Conservation (phyloP, 1,140 invertebrate species). For the Drosophila navojoa region DNA sequence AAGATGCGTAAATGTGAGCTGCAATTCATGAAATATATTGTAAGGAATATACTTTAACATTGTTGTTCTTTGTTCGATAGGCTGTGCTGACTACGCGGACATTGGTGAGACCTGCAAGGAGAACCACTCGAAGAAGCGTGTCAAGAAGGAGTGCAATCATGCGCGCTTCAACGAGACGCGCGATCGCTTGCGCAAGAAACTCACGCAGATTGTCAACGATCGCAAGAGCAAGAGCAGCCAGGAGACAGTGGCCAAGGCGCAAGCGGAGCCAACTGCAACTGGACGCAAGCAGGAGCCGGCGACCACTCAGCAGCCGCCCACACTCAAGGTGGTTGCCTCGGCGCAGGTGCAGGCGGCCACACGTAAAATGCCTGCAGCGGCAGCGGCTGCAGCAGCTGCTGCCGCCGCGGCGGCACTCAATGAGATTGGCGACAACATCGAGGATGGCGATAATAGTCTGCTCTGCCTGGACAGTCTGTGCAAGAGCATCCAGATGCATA, state of each 20-base stretch:
- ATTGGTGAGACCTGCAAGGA: constrained; percentile 79
- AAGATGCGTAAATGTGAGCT: constrained; percentile 77
- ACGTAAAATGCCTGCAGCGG: constrained; percentile 39
- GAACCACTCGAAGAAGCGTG: constrained; percentile 79
- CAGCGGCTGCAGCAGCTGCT: constrained; percentile 46
- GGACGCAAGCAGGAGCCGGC: constrained; percentile 31
- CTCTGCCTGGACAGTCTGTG: constrained; percentile 73
- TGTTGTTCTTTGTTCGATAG: constrained; percentile 22
- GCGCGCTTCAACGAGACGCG: constrained; percentile 84
- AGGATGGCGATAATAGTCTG: constrained; percentile 66
- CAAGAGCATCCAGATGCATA: constrained; percentile 75
- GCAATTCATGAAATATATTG: background rate
- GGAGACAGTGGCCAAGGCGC: constrained; percentile 32
- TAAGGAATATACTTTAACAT: too few relatives aligned
- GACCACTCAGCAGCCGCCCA: constrained; percentile 51
- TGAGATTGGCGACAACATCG: constrained; percentile 52
- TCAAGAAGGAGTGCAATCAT: constrained; percentile 82
- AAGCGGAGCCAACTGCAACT: constrained; percentile 32
- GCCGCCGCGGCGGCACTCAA: constrained; percentile 49
- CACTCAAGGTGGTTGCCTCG: constrained; percentile 64
- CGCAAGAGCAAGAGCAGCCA: constrained; percentile 65
- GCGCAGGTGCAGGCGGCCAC: constrained; percentile 53
- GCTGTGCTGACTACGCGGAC: constrained; percentile 80
- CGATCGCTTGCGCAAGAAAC: constrained; percentile 84
- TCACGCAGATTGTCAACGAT: constrained; percentile 82